phyloP scores from a whole-genome alignment of 2,888 invertebrate genomes.

The Nasonia oneida region DNA sequence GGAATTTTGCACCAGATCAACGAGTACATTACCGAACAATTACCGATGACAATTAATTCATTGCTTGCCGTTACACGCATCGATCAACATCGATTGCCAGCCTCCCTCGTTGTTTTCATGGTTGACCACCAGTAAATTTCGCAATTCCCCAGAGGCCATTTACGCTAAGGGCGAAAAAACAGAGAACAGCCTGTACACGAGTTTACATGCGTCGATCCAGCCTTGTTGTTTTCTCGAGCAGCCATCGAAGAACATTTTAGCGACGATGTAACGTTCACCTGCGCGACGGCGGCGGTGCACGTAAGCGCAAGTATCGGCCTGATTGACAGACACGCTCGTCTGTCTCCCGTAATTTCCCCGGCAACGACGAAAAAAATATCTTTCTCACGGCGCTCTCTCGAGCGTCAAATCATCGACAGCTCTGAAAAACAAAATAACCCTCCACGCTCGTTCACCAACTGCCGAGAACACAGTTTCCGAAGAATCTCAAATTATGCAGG shows the following conservation, averaged over 20 bases:
- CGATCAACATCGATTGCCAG: too few relatives aligned
- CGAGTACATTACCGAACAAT: background rate
- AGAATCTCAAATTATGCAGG: constrained; percentile 55
- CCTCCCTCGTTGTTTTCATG: background rate
- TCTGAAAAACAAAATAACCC: constrained; percentile 1
- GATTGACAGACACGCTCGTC: constrained; percentile 30
- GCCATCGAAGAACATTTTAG: background rate
- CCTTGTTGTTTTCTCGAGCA: background rate
- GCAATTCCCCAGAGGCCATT: background rate
- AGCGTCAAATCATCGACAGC: constrained; percentile 15
- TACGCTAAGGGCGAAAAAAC: background rate
- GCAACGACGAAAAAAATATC: constrained; percentile 19
- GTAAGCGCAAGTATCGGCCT: background rate
- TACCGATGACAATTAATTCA: too few relatives aligned
- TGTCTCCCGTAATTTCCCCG: constrained; percentile 17
- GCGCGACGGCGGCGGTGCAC: background rate
- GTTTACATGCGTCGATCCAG: background rate
- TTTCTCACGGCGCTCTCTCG: constrained; percentile 31
- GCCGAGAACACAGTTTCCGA: constrained; percentile 15
- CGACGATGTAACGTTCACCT: background rate
- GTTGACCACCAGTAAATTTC: background rate
- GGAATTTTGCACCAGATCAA: background rate
- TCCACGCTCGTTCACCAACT: background rate
- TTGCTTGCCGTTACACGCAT: too few relatives aligned
- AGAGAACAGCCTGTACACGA: background rate